Conservation (phyloP, 2,888 invertebrate genomes). For the Sabellastarte sp. region DNA sequence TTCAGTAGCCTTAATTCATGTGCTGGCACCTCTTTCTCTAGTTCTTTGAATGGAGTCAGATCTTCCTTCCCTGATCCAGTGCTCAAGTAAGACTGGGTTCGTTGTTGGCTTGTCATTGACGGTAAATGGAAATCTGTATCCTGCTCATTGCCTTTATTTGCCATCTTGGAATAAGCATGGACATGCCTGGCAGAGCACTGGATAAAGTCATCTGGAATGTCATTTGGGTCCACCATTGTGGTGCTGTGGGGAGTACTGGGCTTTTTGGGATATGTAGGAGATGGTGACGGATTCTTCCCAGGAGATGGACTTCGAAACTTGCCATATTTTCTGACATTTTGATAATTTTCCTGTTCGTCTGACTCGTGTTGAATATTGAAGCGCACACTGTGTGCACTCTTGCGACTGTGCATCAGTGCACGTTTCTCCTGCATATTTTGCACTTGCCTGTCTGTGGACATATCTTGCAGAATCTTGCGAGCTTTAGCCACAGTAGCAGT, state of each 20-base stretch:
- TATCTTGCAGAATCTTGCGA: conserved; percentile 6
- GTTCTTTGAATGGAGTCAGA: not conserved
- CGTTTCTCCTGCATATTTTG: not conserved
- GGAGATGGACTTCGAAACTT: not conserved
- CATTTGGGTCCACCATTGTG: not conserved
- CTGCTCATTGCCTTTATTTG: not conserved
- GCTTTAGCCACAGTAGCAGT: conserved; percentile 7
- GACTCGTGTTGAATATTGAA: not conserved
- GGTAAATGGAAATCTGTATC: not conserved
- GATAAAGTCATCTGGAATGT: not conserved
- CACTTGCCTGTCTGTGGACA: not conserved
- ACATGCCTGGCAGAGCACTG: not conserved
- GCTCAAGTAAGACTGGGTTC: no score
- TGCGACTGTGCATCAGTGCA: not conserved
- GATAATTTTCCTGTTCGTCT: conserved; percentile 9
- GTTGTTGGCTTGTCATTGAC: not conserved
- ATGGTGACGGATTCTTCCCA: not conserved
- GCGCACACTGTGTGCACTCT: not conserved
- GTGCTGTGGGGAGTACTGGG: not conserved
- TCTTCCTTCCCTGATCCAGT: not conserved
- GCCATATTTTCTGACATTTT: no score
- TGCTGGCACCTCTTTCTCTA: not conserved
- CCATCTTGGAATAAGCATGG: not conserved
- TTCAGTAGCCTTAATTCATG: not conserved
- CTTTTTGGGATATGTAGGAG: not conserved